Percentiles rank a stretch among this genome's conserved stretches.
These are phyloP conservation scores for Sternarchorhynchus goeldii DNA, from an alignment of 2,797 vertebrate genomes.

Conservation along the genomic window DNA sequence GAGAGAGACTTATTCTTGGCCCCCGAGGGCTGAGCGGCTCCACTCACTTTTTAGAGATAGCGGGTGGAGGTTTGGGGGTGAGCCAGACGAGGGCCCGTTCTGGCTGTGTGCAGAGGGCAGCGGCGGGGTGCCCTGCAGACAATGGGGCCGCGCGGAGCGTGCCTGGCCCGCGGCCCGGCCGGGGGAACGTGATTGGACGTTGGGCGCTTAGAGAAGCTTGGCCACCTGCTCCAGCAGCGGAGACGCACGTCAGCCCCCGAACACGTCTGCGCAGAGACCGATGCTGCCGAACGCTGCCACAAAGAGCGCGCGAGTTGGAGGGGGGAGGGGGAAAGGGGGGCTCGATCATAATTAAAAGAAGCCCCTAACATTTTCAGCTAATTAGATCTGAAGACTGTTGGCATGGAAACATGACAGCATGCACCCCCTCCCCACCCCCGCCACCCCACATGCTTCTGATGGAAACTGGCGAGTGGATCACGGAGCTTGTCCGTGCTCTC, in stretches of 20 bases:
- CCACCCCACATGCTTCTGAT: conserved; percentile 25
- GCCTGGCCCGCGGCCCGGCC: no score
- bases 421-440: not conserved
- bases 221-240: conserved; percentile 37
- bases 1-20: no score
- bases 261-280: not conserved
- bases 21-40: conserved; percentile 46
- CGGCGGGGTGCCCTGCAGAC: no score
- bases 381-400: conserved; percentile 59
- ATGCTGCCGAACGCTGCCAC: not conserved
- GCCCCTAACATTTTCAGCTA: conserved; percentile 51
- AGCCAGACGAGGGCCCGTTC: no score
- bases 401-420: conserved; percentile 60
- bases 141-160: no score
- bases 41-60: conserved; percentile 38
- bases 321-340: conserved; percentile 19
- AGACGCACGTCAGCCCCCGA: not conserved
- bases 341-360: conserved; percentile 59
- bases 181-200: not conserved
- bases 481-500: conserved; percentile 2
- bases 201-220: conserved; percentile 24
- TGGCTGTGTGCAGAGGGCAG: no score
- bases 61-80: not conserved
- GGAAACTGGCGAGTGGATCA: conserved; percentile 39
- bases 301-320: conserved; percentile 21